Percentiles rank a stretch among this genome's conserved stretches.
Evolutionary conservation across 2,797 vertebrate genomes (phyloP).

Genomic region (Choloepus didactylus): DNA sequence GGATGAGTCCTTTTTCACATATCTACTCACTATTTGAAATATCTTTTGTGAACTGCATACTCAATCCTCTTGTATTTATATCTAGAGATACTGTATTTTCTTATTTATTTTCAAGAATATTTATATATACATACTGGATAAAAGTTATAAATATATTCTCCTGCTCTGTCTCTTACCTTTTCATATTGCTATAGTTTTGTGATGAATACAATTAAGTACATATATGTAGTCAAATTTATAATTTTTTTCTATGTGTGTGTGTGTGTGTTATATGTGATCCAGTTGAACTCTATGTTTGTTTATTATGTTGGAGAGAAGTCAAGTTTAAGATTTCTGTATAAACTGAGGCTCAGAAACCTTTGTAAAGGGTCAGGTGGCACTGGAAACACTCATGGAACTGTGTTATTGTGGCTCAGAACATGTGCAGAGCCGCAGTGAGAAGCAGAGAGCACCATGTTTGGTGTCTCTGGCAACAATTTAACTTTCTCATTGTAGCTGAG

Average conservation of each 20-base stretch:
- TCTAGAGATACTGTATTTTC: not conserved
- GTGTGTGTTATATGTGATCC: not conserved
- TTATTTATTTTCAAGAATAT: not conserved
- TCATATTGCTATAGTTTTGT: not conserved
- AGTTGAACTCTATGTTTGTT: not conserved
- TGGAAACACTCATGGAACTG: not conserved
- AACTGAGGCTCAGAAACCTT: not conserved
- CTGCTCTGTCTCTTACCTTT: not conserved
- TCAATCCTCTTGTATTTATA: not conserved
- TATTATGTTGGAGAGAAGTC: not conserved
- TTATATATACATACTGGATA: not conserved
- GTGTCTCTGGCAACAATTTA: not conserved
- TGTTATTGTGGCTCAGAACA: not conserved
- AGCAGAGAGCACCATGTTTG: not conserved
- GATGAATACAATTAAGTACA: not conserved
- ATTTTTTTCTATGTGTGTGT: not conserved
- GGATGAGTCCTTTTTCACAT: not conserved
- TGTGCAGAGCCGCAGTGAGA: not conserved
- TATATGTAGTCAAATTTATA: not conserved
- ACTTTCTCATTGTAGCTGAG: not conserved
- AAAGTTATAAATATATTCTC: not conserved
- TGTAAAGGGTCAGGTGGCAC: not conserved
- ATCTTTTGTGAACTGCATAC: not conserved
- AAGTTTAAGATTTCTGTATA: not conserved
- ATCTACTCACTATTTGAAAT: not conserved